These are phyloP conservation scores for Teleogryllus oceanicus DNA, from an alignment of 2,888 invertebrate species.

Conservation along the genomic window DNA sequence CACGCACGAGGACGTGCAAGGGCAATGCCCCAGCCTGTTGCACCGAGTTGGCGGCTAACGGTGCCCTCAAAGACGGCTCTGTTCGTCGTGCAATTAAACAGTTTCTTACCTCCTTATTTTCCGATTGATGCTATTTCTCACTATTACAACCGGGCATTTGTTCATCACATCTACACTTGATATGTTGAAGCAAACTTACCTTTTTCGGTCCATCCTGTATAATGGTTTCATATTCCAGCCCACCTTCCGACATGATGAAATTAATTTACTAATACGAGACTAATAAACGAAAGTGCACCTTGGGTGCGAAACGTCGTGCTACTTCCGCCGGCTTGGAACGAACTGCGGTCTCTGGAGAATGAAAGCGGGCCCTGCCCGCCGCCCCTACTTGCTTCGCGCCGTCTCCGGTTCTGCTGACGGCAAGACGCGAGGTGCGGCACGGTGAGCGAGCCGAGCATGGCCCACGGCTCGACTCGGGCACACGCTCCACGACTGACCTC, in stretches of 20 bases:
- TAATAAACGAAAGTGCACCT: too few species aligned
- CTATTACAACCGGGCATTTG: too few species aligned
- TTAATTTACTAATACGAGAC: background rate
- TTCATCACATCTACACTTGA: too few species aligned
- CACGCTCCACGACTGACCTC: too few species aligned
- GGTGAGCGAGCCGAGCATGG: too few species aligned
- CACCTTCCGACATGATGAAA: slow-evolving; percentile 53
- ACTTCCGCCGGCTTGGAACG: background rate
- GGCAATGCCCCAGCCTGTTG: background rate
- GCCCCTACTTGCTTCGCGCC: background rate
- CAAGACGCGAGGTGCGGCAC: background rate
- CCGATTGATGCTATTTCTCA: too few species aligned
- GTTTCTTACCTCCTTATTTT: too few species aligned
- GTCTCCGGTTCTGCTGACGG: background rate
- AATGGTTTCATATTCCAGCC: slow-evolving; percentile 62
- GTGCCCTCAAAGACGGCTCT: too few species aligned
- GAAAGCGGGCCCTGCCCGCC: background rate
- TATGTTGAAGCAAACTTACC: slow-evolving; percentile 49
- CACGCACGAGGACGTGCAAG: background rate
- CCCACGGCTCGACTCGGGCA: too few species aligned
- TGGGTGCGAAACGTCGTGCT: background rate
- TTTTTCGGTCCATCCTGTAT: slow-evolving; percentile 63
- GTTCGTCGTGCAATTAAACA: too few species aligned
- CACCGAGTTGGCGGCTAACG: background rate
- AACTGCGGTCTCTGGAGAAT: background rate